Evolutionary conservation across 1,140 invertebrate genomes (phyloP), one percentile per base, ranked within the genome.

Genomic region (Oryctes rhinoceros): DNA sequence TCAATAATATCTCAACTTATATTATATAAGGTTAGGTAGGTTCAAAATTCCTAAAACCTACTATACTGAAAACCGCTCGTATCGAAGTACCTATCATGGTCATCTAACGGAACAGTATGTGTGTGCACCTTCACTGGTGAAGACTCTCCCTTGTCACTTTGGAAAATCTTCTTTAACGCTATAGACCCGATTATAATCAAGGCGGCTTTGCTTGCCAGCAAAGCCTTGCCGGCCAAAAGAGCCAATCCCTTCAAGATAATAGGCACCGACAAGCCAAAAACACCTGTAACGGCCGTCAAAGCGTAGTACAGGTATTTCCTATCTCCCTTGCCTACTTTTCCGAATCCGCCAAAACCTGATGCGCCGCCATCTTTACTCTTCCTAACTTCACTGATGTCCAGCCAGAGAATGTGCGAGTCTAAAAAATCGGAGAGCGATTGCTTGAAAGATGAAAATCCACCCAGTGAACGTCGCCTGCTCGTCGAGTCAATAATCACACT

Each of bases 101-200:
- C 24, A 75, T 85, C 83, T n/a, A 81, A 44, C 3, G 80, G 78
- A 67, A 87, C 80, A 1, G 85, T 87, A 79, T 85, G 84, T 10
- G 91, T 91, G 81, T 92, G 91, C 59, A 92, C 92, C 86, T 92
- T 92, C 87, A 92, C 91, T 15, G 91, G 90, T 84, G 91, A 90
- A 76, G 53, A 59, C 15, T 89, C 86, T 65, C 89, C 86, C 76
- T 88, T 87, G 81, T 92, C 91, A 75, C 91, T 91, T 78, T 91
- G 91, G 86, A 93, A 92, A 80, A 93, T 88, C 85, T 93, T 93
- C 88, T 93, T 93, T 37, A 93, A 88, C 35, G 91, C 92, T 80
- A 93, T 92, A 49, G 92, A 92, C 53, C 92, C 91, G 74, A 92
- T 91, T 80, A 93, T 92, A 71, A 92, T 92, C 49, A 93, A 85